Evolutionary conservation across 2,797 vertebrate genomes (phyloP).

Genomic region (Clarias laeviceps): DNA sequence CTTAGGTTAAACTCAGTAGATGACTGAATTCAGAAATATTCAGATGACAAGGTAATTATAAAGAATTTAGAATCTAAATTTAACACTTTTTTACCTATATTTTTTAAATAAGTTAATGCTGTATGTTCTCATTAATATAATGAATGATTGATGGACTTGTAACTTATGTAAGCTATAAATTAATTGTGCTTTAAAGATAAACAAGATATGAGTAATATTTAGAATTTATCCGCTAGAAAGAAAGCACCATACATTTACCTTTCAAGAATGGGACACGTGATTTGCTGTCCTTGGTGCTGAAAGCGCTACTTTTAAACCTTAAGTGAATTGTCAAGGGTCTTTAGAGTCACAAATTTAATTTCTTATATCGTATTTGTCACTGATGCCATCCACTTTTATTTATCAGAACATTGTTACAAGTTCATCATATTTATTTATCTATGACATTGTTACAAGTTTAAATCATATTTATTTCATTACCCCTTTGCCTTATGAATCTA

Average conservation of each 20-base stretch:
- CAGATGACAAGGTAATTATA: background rate
- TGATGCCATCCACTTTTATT: background rate
- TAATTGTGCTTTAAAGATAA: background rate
- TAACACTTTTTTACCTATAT: too few species aligned
- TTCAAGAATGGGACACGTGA: background rate
- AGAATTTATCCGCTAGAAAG: too few species aligned
- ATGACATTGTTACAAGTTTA: background rate
- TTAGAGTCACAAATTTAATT: too few species aligned
- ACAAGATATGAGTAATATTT: background rate
- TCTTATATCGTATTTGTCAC: background rate
- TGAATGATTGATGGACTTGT: background rate
- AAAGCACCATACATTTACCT: background rate
- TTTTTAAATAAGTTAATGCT: background rate
- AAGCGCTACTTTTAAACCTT: background rate
- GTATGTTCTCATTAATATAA: background rate
- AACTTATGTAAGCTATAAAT: background rate
- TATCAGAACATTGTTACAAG: background rate
- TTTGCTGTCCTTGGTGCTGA: conserved; percentile 3
- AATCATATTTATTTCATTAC: background rate
- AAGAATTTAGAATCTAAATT: background rate
- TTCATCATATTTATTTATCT: background rate
- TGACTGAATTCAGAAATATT: too few species aligned
- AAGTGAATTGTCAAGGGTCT: too few species aligned
- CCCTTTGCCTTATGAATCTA: background rate
- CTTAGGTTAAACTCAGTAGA: background rate